These are phyloP conservation scores for Drosophila lacteicornis DNA, from an alignment of 1,140 invertebrate species.

Conservation along the genomic window DNA sequence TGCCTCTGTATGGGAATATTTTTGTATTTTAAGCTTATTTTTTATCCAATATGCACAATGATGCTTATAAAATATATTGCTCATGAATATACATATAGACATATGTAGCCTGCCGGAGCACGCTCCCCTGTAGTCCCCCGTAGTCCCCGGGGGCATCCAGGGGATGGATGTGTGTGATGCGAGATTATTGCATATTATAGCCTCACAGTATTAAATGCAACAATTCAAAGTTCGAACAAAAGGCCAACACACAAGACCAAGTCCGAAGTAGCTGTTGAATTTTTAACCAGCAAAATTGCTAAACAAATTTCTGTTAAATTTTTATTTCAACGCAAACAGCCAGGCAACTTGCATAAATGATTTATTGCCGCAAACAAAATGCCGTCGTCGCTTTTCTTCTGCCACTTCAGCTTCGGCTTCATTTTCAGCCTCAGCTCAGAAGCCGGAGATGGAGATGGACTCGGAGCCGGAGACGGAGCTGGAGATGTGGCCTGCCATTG, in stretches of 20 bases:
- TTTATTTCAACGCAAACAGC: slow-evolving; percentile 72
- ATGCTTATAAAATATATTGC: slow-evolving; percentile 82
- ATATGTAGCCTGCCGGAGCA: slow-evolving; percentile 51
- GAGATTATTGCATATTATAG: slow-evolving; percentile 81
- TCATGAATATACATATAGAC: slow-evolving; percentile 76
- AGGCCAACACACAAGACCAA: slow-evolving; percentile 30
- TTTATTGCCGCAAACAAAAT: slow-evolving; percentile 76
- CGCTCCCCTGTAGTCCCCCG: slow-evolving; percentile 8
- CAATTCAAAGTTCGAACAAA: slow-evolving; percentile 55
- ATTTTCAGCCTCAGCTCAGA: slow-evolving; percentile 29
- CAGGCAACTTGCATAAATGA: slow-evolving; percentile 80
- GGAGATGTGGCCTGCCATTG: slow-evolving; percentile 72
- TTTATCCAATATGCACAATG: slow-evolving; percentile 83
- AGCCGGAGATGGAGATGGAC: slow-evolving; percentile 12
- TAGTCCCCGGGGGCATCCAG: neutral
- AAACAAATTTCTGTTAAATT: slow-evolving; percentile 75
- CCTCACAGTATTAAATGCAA: slow-evolving; percentile 65
- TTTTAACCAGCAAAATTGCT: slow-evolving; percentile 81
- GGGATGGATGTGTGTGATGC: slow-evolving; percentile 22
- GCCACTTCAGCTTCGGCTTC: slow-evolving; percentile 37
- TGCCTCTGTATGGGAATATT: slow-evolving; percentile 63
- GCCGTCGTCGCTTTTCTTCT: slow-evolving; percentile 40
- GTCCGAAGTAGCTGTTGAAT: slow-evolving; percentile 53
- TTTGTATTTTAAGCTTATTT: slow-evolving; percentile 80
- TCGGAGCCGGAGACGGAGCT: slow-evolving; percentile 43